These are phyloP conservation scores for Timema podura DNA, from an alignment of 2,888 invertebrate species.

Conservation along the genomic window DNA sequence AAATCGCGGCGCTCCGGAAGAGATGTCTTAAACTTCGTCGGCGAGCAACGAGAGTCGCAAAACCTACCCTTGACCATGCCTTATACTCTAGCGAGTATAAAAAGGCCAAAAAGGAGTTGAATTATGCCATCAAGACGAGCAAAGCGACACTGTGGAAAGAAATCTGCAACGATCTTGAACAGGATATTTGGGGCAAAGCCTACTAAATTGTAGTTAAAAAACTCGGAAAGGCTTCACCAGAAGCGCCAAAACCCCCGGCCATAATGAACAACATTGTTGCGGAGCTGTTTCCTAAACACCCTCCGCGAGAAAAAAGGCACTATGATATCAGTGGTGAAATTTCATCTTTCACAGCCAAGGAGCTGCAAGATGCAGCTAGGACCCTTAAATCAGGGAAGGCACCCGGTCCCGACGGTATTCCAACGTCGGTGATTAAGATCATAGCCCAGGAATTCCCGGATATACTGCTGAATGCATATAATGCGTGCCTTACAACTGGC, in stretches of 20 bases:
- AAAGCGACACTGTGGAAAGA: too few species aligned
- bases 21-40: too few species aligned
- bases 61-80: too few species aligned
- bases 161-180: not conserved
- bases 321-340: not conserved
- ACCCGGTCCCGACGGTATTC: not conserved
- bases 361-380: not conserved
- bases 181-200: not conserved
- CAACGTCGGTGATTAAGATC: slow-evolving; percentile 9
- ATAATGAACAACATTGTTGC: too few species aligned
- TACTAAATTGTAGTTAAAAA: not conserved
- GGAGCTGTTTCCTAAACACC: not conserved
- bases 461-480: slow-evolving; percentile 1
- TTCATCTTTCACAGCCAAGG: slow-evolving; percentile 5
- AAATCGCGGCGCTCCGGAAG: too few species aligned
- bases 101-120: too few species aligned
- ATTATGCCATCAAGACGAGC: too few species aligned
- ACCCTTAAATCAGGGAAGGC: not conserved
- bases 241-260: not conserved
- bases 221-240: not conserved
- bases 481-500: not conserved
- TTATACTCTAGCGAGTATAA: too few species aligned
- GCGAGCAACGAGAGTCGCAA: too few species aligned
- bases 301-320: not conserved
- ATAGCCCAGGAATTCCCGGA: not conserved